Base-by-base conservation (phyloP, 2,797 vertebrate genomes). In the Mus caroli region DNA sequence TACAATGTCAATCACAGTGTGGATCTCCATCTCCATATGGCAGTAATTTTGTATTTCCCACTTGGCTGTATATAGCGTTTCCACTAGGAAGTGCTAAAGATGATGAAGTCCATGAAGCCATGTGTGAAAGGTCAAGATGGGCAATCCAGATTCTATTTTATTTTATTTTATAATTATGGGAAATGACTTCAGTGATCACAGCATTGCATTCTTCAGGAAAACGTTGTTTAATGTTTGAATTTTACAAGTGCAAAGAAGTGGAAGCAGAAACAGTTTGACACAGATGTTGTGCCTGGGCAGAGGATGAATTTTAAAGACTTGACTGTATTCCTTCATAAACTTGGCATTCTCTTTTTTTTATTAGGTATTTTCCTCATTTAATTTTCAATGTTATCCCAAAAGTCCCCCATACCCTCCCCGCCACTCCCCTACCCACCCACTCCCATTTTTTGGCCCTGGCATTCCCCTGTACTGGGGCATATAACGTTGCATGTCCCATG, bases 181-280 rank as follows among this genome's bases (percentile, higher is more conserved):
- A 95, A 87, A 92, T 82, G 62, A 93, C 77, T 88, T 94, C 92
- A 92, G 88, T 73, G 77, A 96, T 90, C 75, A 92, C 1, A 56
- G 37, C 94, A 20, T 9, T 96, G 83, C 93, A 76, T 80, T 91
- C 50, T 77, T 92, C 86, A 92, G 92, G 46, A 95, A 92, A 87
- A 82, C 78, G 46, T 91, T 46, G 34, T 78, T 94, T 92, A 11
- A 10, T 62, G n/a, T 92, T 14, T 88, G 76, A 43, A 76, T 88
- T 95, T 89, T 78, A 83, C 14, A 87, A 80, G 73, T 75, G 13
- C 13, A 84, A 83, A 94, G 52, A 95, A 54, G 60, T 56, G 15
- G 37, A 69, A 64, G 93, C 26, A 67, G 62, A 95, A 78, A 90
- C 50, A 50, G 43, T 92, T 14, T 88, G 79, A 43, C 31, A 6